Evolutionary conservation across 1,140 invertebrate species (phyloP).

Genomic region (Pseudachorutes palmiensis): DNA sequence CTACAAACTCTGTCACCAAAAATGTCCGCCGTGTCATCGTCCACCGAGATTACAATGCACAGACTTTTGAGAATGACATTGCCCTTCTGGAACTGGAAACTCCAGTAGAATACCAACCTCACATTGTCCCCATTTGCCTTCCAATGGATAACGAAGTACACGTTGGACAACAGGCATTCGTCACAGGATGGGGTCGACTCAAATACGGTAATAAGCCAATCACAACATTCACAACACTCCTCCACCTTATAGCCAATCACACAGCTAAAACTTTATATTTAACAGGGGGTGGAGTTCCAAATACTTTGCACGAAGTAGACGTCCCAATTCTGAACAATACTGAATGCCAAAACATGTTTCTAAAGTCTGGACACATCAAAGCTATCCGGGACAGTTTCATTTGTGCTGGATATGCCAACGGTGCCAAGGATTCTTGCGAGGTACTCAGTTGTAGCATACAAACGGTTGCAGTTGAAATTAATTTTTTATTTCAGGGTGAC

Average conservation of each 20-base stretch:
- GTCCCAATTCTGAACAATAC: slow-evolving; percentile 84
- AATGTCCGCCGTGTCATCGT: slow-evolving; percentile 81
- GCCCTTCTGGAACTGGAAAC: slow-evolving; percentile 71
- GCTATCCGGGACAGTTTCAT: slow-evolving; percentile 78
- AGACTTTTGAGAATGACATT: slow-evolving; percentile 84
- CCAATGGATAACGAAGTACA: slow-evolving; percentile 71
- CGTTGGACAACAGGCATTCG: slow-evolving; percentile 49
- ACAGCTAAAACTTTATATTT: no score
- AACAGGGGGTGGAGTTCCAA: slow-evolving; percentile 73
- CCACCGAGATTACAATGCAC: slow-evolving; percentile 76
- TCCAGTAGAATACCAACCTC: slow-evolving; percentile 70
- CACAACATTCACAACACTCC: slow-evolving; percentile 6
- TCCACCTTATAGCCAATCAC: background rate
- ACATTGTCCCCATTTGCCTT: slow-evolving; percentile 88
- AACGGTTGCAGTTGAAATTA: background rate
- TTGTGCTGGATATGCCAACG: slow-evolving; percentile 87
- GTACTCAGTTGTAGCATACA: slow-evolving; percentile 49
- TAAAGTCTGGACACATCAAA: slow-evolving; percentile 76
- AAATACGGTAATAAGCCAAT: slow-evolving; percentile 38
- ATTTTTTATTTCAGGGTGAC: slow-evolving; percentile 62
- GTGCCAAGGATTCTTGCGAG: slow-evolving; percentile 88
- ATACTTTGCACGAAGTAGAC: slow-evolving; percentile 80
- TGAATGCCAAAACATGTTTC: slow-evolving; percentile 89
- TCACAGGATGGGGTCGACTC: slow-evolving; percentile 34
- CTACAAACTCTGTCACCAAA: slow-evolving; percentile 62